phyloP scores from a whole-genome alignment of 2,797 vertebrate genomes.

The Phrynocephalus guinanensis region DNA sequence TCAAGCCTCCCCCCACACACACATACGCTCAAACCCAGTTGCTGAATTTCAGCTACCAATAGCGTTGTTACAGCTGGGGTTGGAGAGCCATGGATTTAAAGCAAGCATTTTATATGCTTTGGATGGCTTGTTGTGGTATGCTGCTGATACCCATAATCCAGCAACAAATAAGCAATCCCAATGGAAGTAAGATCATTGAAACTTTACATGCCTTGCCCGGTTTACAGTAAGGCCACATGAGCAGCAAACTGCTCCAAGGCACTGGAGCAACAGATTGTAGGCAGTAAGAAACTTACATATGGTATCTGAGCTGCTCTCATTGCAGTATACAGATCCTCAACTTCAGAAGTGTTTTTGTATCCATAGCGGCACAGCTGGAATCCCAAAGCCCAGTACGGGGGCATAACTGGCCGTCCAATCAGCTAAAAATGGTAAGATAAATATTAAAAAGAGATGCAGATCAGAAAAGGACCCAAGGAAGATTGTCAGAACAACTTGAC shows the following conservation, averaged over 20 bases:
- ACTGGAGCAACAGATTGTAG: not conserved
- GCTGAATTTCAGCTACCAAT: no score
- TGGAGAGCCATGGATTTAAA: no score
- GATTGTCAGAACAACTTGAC: no score
- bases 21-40: no score
- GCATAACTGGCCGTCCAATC: conserved; percentile 90
- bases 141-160: no score
- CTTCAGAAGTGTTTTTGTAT: conserved; percentile 83
- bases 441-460: not conserved
- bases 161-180: not conserved
- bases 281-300: conserved; percentile 81
- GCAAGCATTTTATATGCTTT: no score
- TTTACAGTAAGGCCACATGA: not conserved
- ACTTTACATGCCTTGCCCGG: not conserved
- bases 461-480: no score
- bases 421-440: conserved; percentile 76
- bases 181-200: no score
- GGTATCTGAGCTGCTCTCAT: conserved; percentile 86
- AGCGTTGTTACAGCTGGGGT: no score
- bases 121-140: no score
- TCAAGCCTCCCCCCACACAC: no score
- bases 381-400: conserved; percentile 94
- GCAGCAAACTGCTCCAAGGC: not conserved
- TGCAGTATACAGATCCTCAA: conserved; percentile 77
- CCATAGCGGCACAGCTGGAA: conserved; percentile 96